A percentile compares a stretch with the other conserved stretches of the same genome.
Evolutionary conservation across 2,888 invertebrate genomes (phyloP).

Genomic region (Diloba caeruleocephala): DNA sequence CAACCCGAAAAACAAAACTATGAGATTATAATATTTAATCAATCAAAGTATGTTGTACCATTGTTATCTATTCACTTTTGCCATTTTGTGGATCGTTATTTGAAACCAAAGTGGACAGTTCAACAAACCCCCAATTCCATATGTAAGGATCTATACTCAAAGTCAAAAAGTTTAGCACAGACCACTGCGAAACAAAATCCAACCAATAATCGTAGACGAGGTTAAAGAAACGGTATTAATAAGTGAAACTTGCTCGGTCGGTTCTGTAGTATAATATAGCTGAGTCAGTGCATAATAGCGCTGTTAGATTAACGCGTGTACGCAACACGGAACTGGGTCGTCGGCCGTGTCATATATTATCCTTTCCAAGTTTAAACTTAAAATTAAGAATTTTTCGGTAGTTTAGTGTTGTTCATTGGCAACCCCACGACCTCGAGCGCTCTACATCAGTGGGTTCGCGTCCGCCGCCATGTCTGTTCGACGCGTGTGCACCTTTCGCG

Average conservation of each 20-base stretch:
- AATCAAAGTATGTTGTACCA: no score
- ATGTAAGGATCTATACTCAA: no score
- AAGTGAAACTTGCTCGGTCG: constrained; percentile 32
- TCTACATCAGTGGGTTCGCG: constrained; percentile 73
- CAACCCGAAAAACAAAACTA: no score
- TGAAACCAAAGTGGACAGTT: no score
- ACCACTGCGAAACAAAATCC: constrained; percentile 7
- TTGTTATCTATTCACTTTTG: no score
- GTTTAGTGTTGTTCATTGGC: constrained; percentile 52
- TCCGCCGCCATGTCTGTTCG: constrained; percentile 77
- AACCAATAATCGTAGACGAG: constrained; percentile 26
- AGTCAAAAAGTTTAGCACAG: constrained; percentile 17
- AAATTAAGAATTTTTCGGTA: constrained; percentile 24
- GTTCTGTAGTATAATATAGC: constrained; percentile 30
- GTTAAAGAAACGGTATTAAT: constrained; percentile 37
- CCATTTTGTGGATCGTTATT: no score
- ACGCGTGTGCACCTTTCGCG: constrained; percentile 69
- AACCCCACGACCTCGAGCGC: constrained; percentile 72
- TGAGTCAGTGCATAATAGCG: constrained; percentile 20
- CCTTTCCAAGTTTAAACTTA: neutral
- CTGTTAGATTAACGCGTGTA: constrained; percentile 33
- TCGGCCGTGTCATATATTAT: neutral
- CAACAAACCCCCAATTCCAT: no score
- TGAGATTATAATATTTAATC: no score
- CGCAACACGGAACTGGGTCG: neutral